These are phyloP conservation scores for Pachyuromys duprasi DNA, from an alignment of 2,797 vertebrate species.

Conservation along the genomic window DNA sequence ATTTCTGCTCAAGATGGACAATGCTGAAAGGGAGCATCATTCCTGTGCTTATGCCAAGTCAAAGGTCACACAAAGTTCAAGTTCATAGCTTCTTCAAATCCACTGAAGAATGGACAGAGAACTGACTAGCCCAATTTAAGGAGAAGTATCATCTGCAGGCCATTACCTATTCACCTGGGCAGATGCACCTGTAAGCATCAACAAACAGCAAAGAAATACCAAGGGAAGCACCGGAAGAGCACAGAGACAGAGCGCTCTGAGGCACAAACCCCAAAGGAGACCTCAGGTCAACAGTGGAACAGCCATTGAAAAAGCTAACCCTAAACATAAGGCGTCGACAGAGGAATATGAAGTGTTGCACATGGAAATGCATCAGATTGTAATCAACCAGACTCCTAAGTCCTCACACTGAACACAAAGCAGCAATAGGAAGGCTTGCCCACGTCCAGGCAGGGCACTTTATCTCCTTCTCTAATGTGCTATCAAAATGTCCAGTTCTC, in stretches of 20 bases:
- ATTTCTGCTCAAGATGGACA: constrained; percentile 8
- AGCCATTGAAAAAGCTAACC: neutral
- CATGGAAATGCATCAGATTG: neutral
- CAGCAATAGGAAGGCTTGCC: neutral
- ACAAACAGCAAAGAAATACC: neutral
- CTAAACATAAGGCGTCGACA: neutral
- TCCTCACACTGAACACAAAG: neutral
- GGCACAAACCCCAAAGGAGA: neutral
- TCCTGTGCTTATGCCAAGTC: neutral
- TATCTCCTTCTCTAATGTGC: neutral
- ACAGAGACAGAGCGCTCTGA: neutral
- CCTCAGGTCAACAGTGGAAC: neutral
- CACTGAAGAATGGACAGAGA: neutral
- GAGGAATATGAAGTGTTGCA: neutral
- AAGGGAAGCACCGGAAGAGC: neutral
- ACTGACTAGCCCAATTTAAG: constrained; percentile 4
- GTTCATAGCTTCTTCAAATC: constrained; percentile 15
- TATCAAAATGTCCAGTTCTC: neutral
- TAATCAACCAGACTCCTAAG: neutral
- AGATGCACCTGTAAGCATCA: neutral
- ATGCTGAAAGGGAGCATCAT: neutral
- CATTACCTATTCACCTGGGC: neutral
- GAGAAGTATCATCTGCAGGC: neutral
- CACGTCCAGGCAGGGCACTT: neutral
- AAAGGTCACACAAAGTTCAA: neutral